phyloP scores from a whole-genome alignment of 2,888 invertebrate genomes.

The Macrophya alboannulata region DNA sequence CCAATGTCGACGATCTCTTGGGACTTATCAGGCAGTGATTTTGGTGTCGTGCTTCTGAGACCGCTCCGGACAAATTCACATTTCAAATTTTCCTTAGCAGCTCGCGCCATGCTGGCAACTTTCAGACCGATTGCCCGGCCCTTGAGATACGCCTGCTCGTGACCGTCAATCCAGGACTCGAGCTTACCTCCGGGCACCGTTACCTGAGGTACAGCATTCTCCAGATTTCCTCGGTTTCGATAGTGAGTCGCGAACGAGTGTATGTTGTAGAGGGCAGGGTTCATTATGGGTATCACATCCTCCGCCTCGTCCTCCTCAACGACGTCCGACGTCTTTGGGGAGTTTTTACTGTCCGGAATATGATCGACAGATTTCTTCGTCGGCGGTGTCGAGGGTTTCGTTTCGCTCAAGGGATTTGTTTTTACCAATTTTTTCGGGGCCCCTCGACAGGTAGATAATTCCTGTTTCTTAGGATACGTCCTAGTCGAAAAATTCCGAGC shows the following conservation, averaged over 20 bases:
- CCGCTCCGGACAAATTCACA: constrained; percentile 56
- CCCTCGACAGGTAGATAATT: neutral
- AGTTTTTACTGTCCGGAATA: neutral
- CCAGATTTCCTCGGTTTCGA: neutral
- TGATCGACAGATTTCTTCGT: neutral
- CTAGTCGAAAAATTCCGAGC: neutral
- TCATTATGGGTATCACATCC: constrained; percentile 42
- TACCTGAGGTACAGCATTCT: neutral
- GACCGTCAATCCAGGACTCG: constrained; percentile 40
- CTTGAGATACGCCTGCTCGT: constrained; percentile 53
- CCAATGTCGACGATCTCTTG: constrained; percentile 48
- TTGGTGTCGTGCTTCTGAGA: constrained; percentile 45
- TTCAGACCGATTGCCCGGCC: constrained; percentile 61
- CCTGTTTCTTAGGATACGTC: neutral
- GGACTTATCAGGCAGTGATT: constrained; percentile 16
- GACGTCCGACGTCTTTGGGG: neutral
- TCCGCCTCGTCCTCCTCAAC: neutral
- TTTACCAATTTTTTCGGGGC: constrained; percentile 6
- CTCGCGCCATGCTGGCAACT: constrained; percentile 59
- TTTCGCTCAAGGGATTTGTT: neutral
- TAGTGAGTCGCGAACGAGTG: constrained; percentile 12
- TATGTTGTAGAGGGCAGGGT: constrained; percentile 19
- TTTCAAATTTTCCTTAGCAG: constrained; percentile 57
- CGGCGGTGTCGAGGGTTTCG: neutral
- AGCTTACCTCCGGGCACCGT: neutral